phyloP scores from a whole-genome alignment of 2,888 invertebrate species.

The Coronaproctus castanopsis region DNA sequence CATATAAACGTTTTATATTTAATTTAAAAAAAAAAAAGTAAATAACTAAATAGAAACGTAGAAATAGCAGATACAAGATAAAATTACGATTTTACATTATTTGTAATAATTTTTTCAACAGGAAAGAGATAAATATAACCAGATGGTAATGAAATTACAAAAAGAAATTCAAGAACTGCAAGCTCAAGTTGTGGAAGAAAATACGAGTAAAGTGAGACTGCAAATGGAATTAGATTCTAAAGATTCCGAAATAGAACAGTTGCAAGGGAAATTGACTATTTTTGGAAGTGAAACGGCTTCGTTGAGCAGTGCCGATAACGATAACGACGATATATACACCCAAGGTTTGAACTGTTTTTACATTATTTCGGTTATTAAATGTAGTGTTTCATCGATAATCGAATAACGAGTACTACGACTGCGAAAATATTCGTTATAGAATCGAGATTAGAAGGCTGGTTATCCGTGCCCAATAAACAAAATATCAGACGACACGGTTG shows the following conservation, averaged over 20 bases:
- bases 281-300: conserved; percentile 73
- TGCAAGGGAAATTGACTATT: conserved; percentile 63
- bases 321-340: conserved; percentile 29
- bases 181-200: conserved; percentile 64
- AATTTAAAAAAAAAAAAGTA: too few species aligned
- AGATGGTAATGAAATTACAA: conserved; percentile 61
- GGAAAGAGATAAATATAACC: conserved; percentile 86
- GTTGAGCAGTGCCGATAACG: conserved; percentile 72
- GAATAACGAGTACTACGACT: too few species aligned
- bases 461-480: conserved; percentile 84
- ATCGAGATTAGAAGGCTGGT: conserved; percentile 71
- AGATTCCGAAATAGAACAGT: conserved; percentile 84
- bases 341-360: conserved; percentile 16
- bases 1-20: too few species aligned
- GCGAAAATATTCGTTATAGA: too few species aligned
- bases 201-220: conserved; percentile 49
- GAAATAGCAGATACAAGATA: too few species aligned
- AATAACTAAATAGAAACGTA: too few species aligned
- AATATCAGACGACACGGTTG: conserved; percentile 89
- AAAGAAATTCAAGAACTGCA: conserved; percentile 69
- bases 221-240: conserved; percentile 95
- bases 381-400: too few species aligned
- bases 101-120: too few species aligned
- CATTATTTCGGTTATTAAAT: not conserved
- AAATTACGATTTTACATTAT: too few species aligned